Conservation (phyloP, 1,140 invertebrate species). For the Papilio polytes region DNA sequence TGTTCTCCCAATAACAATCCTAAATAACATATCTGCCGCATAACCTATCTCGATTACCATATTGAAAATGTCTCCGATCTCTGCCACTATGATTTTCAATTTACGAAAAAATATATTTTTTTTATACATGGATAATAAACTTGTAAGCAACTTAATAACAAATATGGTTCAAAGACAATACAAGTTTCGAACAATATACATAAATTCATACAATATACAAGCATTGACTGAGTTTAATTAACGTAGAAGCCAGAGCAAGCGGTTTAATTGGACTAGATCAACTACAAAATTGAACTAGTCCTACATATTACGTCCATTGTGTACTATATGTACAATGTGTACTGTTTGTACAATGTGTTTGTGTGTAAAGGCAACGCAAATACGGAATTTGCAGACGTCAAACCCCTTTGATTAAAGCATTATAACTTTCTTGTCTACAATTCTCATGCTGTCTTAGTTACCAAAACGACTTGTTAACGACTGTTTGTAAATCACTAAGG, state of each 20-base stretch:
- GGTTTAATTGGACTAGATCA: conserved; percentile 28
- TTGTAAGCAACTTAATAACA: background rate
- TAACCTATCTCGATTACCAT: conserved; percentile 12
- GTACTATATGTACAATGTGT: background rate
- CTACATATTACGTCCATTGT: background rate
- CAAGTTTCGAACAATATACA: background rate
- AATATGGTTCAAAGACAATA: background rate
- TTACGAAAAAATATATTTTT: background rate
- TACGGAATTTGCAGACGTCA: background rate
- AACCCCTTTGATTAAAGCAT: background rate
- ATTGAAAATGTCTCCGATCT: background rate
- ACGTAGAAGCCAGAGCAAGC: background rate
- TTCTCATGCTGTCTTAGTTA: too few relatives aligned
- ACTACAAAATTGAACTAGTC: conserved; percentile 27
- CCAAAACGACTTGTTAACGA: too few relatives aligned
- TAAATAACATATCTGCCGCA: conserved; percentile 23
- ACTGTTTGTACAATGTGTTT: background rate
- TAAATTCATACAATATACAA: background rate
- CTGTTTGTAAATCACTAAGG: too few relatives aligned
- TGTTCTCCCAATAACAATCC: background rate
- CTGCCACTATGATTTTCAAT: background rate
- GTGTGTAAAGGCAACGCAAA: background rate
- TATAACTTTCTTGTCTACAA: too few relatives aligned
- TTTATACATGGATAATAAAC: background rate
- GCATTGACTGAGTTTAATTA: conserved; percentile 25